Evolutionary conservation across 2,797 vertebrate species (phyloP).

Genomic region (Typhlichthys subterraneus): DNA sequence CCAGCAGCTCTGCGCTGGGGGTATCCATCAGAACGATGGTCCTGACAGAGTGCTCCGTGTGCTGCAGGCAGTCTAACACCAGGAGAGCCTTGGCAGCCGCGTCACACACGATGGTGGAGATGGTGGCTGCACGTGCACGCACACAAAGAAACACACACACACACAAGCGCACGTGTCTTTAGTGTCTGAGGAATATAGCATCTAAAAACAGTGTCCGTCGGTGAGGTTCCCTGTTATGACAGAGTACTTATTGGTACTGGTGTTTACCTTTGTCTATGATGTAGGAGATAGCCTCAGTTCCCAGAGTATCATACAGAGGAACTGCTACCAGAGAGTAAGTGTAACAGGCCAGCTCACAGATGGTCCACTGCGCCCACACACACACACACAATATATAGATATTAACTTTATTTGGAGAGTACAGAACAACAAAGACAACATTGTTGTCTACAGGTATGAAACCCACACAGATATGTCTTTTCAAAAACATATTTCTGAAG

Average conservation of each 20-base stretch:
- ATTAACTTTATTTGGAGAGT: not conserved
- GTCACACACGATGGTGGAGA: conserved; percentile 86
- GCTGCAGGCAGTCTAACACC: conserved; percentile 80
- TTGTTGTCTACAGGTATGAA: not conserved
- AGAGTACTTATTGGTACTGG: not conserved
- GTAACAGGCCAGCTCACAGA: conserved; percentile 87
- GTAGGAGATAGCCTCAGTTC: conserved; percentile 85
- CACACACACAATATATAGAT: not conserved
- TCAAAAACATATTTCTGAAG: too few relatives aligned
- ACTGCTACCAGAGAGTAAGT: conserved; percentile 89
- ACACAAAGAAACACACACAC: not conserved
- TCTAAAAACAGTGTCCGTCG: conserved; percentile 60
- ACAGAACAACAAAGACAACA: not conserved
- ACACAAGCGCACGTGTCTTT: not conserved
- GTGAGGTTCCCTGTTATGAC: too few relatives aligned
- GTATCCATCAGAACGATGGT: conserved; percentile 86
- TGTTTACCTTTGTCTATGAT: conserved; percentile 87
- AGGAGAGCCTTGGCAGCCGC: conserved; percentile 82
- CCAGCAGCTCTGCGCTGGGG: conserved; percentile 76
- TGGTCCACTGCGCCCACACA: conserved; percentile 82
- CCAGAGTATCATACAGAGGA: conserved; percentile 92
- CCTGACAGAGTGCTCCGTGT: conserved; percentile 76
- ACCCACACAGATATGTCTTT: not conserved
- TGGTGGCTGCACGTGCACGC: conserved; percentile 57
- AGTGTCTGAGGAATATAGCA: too few relatives aligned